Base-by-base conservation (phyloP, 2,888 invertebrate species). In the Philaethria dido region DNA sequence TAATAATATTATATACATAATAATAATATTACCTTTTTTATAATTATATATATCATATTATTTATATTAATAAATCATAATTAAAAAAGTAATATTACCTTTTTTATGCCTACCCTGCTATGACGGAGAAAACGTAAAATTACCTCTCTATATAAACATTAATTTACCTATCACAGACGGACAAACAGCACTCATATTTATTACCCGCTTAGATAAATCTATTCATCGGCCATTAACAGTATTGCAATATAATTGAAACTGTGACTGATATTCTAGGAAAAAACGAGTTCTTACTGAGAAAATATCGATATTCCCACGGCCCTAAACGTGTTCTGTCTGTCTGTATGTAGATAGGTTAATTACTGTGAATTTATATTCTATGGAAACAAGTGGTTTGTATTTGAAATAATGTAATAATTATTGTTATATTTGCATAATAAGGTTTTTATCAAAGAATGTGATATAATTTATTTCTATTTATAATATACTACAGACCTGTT, bases 291-390 rank as follows among this genome's bases (percentile, higher is more conserved):
- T 59, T 74, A 72, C 73, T 68, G 66, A 70, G 75, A 75, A 74
- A 64, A 70, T 64, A 64, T 62, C 54, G 52, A 62, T 64, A 68
- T 75, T 75, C 75, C 70, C 75, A 75, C 75, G 74, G 72, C 72
- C 65, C 69, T 68, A 44, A 36, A n/a, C 25, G 25, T 48, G 44
- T 33, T 44, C 33, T 20, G 64, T 57, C 42, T 29, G 39, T 59
- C 20, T 66, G 14, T 39, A 63, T 59, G 67, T 63, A 63, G 55
- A 55, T 63, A 50, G 42, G 50, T 50, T 33, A 57, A 57, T 57
- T 48, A 48, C 48, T 42, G 45, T 25, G 11, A 16, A 66, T 16
- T 18, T 36, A 18, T 22, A 13, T 64, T 45, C 54, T 45, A 45
- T 45, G 29, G 9, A 14, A 16, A 45, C 3, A 60, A 60, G 33